Percentiles rank a stretch among this genome's conserved stretches.
Conservation (phyloP, 2,797 vertebrate genomes). For the Eidolon dupreanum region DNA sequence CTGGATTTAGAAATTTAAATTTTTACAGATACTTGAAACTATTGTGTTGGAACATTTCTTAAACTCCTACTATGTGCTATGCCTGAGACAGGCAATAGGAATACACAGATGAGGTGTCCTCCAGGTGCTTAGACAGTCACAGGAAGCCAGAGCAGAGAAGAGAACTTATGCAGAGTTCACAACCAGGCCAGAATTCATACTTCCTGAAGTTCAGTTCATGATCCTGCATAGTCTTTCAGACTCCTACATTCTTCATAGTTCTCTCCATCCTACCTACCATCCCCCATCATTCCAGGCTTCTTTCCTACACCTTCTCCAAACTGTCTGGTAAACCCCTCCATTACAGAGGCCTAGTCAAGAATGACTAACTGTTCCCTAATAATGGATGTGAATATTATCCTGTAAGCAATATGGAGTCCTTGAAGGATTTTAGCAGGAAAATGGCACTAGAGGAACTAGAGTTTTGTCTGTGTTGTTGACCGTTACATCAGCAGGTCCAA, state of each 20-base stretch:
- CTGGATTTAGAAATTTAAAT: slow-evolving; percentile 5
- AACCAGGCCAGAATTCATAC: neutral
- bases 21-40: neutral
- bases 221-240: neutral
- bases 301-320: neutral
- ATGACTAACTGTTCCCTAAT: neutral
- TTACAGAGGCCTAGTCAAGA: neutral
- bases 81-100: too few species aligned
- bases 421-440: neutral
- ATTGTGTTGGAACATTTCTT: neutral
- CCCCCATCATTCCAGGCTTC: neutral
- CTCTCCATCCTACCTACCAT: neutral
- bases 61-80: neutral
- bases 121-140: fast-evolving
- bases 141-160: neutral
- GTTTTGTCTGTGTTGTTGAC: neutral
- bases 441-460: neutral
- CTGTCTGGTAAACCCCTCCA: neutral
- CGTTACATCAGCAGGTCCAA: neutral
- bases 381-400: neutral
- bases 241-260: neutral
- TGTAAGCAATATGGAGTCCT: neutral
- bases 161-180: neutral
- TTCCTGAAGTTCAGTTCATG: neutral
- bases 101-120: neutral